phyloP scores from a whole-genome alignment of 2,113 vertebrate species.

The Clarias gariepinus region DNA sequence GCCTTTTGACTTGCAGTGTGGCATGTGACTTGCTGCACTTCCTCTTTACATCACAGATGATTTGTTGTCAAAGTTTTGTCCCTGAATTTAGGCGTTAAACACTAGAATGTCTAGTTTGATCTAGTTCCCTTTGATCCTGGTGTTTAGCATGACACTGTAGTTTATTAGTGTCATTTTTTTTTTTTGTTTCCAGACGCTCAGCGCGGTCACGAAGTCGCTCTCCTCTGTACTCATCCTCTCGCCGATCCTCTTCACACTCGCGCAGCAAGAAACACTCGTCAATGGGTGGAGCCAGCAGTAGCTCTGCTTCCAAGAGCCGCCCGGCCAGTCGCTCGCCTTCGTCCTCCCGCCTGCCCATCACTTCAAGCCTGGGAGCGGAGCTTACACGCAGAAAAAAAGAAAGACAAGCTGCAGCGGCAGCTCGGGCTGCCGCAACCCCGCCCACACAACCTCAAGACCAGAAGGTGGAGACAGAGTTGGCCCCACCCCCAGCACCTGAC shows the following conservation, averaged over 20 bases:
- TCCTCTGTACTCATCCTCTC: constrained; percentile 79
- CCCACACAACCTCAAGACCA: constrained; percentile 56
- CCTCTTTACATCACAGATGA: too few species aligned
- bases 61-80: too few species aligned
- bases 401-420: constrained; percentile 84
- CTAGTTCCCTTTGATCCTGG: neutral
- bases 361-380: constrained; percentile 93
- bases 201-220: constrained; percentile 92
- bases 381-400: constrained; percentile 93
- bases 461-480: constrained; percentile 33
- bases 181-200: constrained; percentile 76
- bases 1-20: too few species aligned
- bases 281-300: constrained; percentile 63
- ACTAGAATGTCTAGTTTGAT: too few species aligned
- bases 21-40: too few species aligned
- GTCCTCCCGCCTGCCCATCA: constrained; percentile 82
- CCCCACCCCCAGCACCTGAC: constrained; percentile 38
- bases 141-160: neutral
- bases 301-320: constrained; percentile 79
- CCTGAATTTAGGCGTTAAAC: too few species aligned
- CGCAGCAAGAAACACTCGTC: constrained; percentile 88
- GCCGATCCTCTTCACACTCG: constrained; percentile 84
- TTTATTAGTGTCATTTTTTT: constrained; percentile 7
- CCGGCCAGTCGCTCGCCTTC: constrained; percentile 89
- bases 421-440: constrained; percentile 63